Conservation (phyloP, 2,113 vertebrate species). For the Cryptotis parvus region DNA sequence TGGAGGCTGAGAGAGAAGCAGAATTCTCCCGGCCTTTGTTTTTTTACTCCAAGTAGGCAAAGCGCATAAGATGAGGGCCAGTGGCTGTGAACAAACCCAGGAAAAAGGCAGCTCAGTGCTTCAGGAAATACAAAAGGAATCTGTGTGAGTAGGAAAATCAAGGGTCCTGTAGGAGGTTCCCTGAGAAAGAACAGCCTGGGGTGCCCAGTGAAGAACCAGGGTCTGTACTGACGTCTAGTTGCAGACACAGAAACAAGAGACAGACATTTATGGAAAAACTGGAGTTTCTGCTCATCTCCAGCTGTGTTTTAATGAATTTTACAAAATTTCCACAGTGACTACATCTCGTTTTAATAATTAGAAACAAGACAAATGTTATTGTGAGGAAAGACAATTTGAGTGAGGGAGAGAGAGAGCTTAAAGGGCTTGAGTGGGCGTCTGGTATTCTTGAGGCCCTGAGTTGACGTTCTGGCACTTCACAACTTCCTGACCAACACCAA, state of each 20-base stretch:
- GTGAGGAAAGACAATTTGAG: conserved; percentile 15
- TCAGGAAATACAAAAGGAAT: background rate
- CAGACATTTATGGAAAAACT: background rate
- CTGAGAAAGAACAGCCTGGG: background rate
- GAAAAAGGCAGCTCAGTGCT: background rate
- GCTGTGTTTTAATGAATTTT: background rate
- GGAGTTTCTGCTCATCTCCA: background rate
- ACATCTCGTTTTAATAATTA: conserved; percentile 33
- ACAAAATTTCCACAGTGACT: background rate
- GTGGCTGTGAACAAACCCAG: background rate
- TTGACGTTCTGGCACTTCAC: no score
- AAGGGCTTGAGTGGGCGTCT: no score
- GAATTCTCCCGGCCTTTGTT: background rate
- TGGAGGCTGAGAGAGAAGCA: background rate
- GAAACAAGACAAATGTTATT: background rate
- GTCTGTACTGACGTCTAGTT: background rate
- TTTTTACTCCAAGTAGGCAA: background rate
- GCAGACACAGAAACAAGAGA: conserved; percentile 1
- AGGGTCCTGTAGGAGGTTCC: background rate
- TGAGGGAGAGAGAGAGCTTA: no score
- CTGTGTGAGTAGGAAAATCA: background rate
- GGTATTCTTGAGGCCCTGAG: no score
- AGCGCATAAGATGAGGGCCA: background rate
- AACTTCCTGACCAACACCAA: no score
- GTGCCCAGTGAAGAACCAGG: background rate